phyloP scores from a whole-genome alignment of 2,797 vertebrate species.

The Xiphorhynchus erythropygius region DNA sequence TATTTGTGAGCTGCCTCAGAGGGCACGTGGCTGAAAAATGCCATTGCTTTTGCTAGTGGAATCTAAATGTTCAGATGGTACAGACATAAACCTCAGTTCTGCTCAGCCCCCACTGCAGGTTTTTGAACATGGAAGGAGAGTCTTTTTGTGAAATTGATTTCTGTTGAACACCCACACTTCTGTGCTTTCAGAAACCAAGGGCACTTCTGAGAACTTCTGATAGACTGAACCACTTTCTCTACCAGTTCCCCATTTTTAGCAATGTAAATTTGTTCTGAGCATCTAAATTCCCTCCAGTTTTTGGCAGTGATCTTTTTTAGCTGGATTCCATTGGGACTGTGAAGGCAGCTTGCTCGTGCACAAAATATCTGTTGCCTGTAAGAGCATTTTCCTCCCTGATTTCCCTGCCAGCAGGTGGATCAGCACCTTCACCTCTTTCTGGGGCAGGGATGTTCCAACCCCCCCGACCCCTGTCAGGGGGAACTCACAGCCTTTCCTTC shows the following conservation, averaged over 20 bases:
- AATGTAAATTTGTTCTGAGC: background rate
- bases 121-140: background rate
- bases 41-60: background rate
- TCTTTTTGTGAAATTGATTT: background rate
- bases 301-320: background rate
- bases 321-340: background rate
- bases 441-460: background rate
- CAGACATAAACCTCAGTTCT: background rate
- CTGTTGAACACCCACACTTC: background rate
- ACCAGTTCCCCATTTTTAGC: background rate
- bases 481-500: background rate
- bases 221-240: background rate
- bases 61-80: constrained; percentile 1
- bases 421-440: background rate
- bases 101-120: background rate
- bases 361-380: background rate
- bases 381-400: background rate
- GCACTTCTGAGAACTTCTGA: background rate
- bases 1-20: constrained; percentile 43
- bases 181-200: background rate
- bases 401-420: background rate
- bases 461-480: rapidly evolving
- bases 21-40: background rate
- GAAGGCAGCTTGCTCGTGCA: background rate
- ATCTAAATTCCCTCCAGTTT: background rate